phyloP scores from a whole-genome alignment of 2,888 invertebrate species.

The Acanthosepion esculentum region DNA sequence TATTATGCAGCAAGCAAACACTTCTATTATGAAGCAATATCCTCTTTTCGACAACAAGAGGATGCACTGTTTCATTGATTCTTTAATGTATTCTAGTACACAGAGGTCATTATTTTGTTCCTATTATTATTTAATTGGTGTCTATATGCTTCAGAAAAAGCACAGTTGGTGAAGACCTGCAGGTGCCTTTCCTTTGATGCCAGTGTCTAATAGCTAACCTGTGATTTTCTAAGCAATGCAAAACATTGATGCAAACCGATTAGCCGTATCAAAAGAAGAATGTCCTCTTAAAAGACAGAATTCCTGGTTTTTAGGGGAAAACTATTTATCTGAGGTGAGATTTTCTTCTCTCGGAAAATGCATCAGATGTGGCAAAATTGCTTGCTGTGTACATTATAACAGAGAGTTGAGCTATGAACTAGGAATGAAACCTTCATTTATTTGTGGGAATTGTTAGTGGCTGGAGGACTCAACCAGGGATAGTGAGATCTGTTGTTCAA shows the following conservation, averaged over 20 bases:
- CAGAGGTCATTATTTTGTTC: conserved; percentile 9
- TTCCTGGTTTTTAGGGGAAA: conserved; percentile 3
- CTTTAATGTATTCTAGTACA: not conserved
- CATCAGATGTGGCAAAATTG: not conserved
- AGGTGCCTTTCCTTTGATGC: conserved; percentile 9
- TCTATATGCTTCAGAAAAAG: not conserved
- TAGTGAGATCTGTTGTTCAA: not conserved
- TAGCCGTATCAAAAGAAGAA: conserved; percentile 8
- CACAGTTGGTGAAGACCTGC: not conserved
- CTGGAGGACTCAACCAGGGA: not conserved
- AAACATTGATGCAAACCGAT: conserved; percentile 12
- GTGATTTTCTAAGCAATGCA: not conserved
- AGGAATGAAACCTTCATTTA: not conserved
- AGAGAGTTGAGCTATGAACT: not conserved
- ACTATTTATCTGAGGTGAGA: not conserved
- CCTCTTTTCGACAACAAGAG: conserved; percentile 6
- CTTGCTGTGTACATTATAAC: not conserved
- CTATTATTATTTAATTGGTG: conserved; percentile 9
- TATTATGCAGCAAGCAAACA: not conserved
- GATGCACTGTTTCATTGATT: not conserved
- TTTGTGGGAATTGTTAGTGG: not conserved
- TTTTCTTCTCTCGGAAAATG: not conserved
- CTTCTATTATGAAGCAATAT: not conserved
- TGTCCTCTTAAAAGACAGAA: conserved; percentile 5
- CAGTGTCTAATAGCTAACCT: not conserved